phyloP scores from a whole-genome alignment of 1,140 invertebrate species.

The Diuraphis noxia region DNA sequence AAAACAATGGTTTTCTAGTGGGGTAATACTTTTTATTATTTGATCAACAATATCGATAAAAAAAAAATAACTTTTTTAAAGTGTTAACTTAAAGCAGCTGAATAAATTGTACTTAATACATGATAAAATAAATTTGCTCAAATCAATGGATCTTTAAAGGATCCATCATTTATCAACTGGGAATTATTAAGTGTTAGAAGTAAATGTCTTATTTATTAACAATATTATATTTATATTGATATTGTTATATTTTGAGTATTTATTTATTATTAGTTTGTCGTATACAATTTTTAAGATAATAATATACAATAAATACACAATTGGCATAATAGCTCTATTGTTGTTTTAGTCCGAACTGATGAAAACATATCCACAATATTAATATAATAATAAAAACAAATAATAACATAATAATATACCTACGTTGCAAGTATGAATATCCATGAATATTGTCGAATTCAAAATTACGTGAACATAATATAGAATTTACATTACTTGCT shows the following conservation, averaged over 20 bases:
- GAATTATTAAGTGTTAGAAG: neutral
- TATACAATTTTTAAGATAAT: neutral
- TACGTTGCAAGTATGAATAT: neutral
- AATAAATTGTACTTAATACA: neutral
- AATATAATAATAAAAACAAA: constrained; percentile 2
- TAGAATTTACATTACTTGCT: neutral
- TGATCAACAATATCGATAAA: neutral
- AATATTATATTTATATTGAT: neutral
- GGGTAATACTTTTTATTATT: neutral
- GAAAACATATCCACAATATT: neutral
- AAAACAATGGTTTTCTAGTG: no score
- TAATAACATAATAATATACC: neutral
- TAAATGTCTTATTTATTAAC: neutral
- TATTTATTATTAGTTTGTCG: neutral
- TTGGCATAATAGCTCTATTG: neutral
- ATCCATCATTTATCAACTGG: no score
- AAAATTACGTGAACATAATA: neutral
- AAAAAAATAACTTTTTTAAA: neutral
- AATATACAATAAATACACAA: neutral
- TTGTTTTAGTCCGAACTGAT: neutral
- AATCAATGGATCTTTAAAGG: no score
- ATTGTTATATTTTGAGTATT: neutral
- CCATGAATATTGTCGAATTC: neutral
- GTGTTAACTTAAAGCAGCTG: neutral
- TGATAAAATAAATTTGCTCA: neutral